These are phyloP conservation scores for Aphidius ervi DNA, from an alignment of 1,140 invertebrate genomes.

Conservation along the genomic window DNA sequence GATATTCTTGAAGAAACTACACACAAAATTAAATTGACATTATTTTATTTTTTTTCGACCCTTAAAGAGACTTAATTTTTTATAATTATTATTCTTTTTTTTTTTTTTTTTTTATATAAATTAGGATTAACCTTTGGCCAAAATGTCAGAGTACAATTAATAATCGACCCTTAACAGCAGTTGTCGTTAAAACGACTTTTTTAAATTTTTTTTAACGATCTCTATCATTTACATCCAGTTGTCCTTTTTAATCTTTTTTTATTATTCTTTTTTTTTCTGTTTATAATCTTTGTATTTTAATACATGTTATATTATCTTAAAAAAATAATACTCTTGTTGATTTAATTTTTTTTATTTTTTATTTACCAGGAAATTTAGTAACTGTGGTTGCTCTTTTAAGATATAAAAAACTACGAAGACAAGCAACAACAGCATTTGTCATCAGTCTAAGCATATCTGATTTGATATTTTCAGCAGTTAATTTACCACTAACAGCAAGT, in stretches of 20 bases:
- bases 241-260: too few relatives aligned
- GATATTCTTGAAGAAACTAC: not conserved
- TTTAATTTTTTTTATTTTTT: not conserved
- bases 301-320: not conserved
- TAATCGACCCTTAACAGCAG: too few relatives aligned
- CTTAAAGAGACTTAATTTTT: not conserved
- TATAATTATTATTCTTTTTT: not conserved
- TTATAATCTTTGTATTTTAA: not conserved
- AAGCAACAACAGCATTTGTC: conserved; percentile 85
- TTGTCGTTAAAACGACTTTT: too few relatives aligned
- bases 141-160: too few relatives aligned
- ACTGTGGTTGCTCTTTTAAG: conserved; percentile 72
- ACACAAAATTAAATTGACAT: conserved; percentile 9
- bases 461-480: conserved; percentile 78
- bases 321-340: not conserved
- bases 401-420: conserved; percentile 70
- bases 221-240: too few relatives aligned
- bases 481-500: conserved; percentile 78
- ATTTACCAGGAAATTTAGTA: conserved; percentile 69
- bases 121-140: too few relatives aligned
- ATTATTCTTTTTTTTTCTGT: too few relatives aligned
- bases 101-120: too few relatives aligned
- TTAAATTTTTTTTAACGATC: too few relatives aligned
- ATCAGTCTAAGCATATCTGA: conserved; percentile 81
- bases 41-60: conserved; percentile 6